Evolutionary conservation across 2,888 invertebrate species (phyloP).

Genomic region (Gasteruption jaculator): DNA sequence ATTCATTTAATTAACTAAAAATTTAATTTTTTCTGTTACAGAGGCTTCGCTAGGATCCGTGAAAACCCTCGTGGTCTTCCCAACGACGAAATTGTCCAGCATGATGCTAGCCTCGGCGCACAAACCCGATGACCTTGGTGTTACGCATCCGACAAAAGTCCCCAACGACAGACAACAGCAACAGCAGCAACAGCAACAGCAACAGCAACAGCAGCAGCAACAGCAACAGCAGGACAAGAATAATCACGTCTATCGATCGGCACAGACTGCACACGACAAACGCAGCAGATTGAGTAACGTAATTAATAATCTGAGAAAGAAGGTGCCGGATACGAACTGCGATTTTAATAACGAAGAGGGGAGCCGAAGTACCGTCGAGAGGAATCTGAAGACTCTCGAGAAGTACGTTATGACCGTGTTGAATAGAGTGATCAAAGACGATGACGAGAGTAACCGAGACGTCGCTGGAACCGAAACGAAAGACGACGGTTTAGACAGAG

Average conservation of each 20-base stretch:
- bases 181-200: conserved; percentile 29
- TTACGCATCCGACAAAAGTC: conserved; percentile 33
- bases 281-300: conserved; percentile 47
- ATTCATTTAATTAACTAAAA: no score
- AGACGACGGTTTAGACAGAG: conserved; percentile 1
- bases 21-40: conserved; percentile 23
- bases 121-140: conserved; percentile 39
- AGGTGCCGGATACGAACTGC: conserved; percentile 35
- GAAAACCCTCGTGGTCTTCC: conserved; percentile 32
- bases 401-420: conserved; percentile 49
- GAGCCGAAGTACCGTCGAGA: conserved; percentile 35
- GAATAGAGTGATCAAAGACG: conserved; percentile 45
- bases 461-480: background rate
- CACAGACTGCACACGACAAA: conserved; percentile 43
- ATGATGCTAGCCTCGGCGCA: conserved; percentile 47
- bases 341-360: conserved; percentile 23
- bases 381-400: conserved; percentile 43
- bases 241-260: conserved; percentile 26
- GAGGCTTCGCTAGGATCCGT: no score
- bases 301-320: conserved; percentile 45
- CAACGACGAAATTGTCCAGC: conserved; percentile 26
- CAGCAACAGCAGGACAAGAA: conserved; percentile 8
- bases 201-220: conserved; percentile 23
- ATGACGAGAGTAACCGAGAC: conserved; percentile 21
- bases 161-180: conserved; percentile 32